Percentiles rank a stretch among this genome's conserved stretches.
Conservation (phyloP, 2,888 invertebrate species). For the Drosophila picticornis region DNA sequence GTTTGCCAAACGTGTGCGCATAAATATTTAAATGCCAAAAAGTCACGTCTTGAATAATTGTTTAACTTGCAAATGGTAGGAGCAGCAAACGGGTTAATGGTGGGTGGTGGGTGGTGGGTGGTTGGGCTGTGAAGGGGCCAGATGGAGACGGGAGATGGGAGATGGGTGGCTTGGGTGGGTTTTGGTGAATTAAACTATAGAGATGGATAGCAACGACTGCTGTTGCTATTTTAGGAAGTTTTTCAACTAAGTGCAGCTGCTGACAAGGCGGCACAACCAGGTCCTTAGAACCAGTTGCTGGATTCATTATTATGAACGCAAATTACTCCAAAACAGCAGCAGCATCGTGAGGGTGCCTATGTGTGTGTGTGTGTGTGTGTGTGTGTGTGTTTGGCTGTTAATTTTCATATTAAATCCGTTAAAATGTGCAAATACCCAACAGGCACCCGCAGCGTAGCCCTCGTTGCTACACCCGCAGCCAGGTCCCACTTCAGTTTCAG, state of each 20-base stretch:
- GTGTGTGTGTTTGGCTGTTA: conserved; percentile 58
- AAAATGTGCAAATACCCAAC: conserved; percentile 78
- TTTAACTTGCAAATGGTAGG: conserved; percentile 58
- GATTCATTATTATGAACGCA: conserved; percentile 73
- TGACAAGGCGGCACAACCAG: conserved; percentile 39
- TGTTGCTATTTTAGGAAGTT: conserved; percentile 72
- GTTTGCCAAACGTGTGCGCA: conserved; percentile 67
- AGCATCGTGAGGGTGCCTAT: neutral
- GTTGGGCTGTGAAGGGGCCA: neutral
- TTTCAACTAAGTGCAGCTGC: conserved; percentile 76
- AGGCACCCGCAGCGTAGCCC: conserved; percentile 50
- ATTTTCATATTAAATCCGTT: conserved; percentile 79
- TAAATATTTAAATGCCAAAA: conserved; percentile 79
- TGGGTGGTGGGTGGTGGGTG: neutral
- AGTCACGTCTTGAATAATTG: conserved; percentile 80
- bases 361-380: conserved; percentile 1
- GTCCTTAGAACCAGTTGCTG: conserved; percentile 41
- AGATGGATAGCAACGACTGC: conserved; percentile 29
- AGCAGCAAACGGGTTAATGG: conserved; percentile 30
- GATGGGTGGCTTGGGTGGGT: too few relatives aligned
- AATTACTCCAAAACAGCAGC: conserved; percentile 51
- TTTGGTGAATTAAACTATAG: neutral
- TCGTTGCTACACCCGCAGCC: neutral
- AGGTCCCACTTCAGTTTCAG: conserved; percentile 18
- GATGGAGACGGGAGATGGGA: neutral